phyloP scores from a whole-genome alignment of 1,140 invertebrate genomes.

The Micrasema minimum region DNA sequence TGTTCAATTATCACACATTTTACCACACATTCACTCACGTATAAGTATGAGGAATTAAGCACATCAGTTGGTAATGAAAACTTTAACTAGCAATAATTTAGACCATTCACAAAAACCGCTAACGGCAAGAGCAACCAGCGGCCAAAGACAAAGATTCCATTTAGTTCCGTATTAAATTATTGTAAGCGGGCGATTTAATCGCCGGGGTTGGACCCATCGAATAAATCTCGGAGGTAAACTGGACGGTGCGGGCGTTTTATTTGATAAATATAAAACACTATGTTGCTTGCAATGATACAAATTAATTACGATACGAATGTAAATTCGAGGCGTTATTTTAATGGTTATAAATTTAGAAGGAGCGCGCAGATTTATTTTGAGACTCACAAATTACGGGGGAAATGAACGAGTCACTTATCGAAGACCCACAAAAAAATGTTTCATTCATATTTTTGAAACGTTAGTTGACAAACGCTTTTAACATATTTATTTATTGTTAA shows the following conservation, averaged over 20 bases:
- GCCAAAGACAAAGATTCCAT: conserved; percentile 12
- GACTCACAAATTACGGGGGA: neutral
- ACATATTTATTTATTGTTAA: neutral
- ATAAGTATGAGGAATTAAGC: too few species aligned
- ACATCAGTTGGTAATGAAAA: conserved; percentile 14
- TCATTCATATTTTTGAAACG: neutral
- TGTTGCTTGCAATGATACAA: conserved; percentile 19
- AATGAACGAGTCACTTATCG: neutral
- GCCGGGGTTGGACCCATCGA: neutral
- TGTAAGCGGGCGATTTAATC: conserved; percentile 31
- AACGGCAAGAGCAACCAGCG: neutral
- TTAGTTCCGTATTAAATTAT: conserved; percentile 9
- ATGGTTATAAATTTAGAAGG: conserved; percentile 16
- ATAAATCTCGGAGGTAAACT: conserved; percentile 18
- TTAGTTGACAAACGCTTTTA: neutral
- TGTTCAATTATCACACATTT: too few species aligned
- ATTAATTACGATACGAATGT: conserved; percentile 30
- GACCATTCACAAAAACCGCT: too few species aligned
- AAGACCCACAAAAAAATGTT: neutral
- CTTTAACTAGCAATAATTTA: neutral
- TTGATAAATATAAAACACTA: conserved; percentile 5
- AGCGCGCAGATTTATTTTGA: neutral
- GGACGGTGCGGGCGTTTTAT: neutral
- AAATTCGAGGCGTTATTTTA: conserved; percentile 5
- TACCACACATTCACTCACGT: too few species aligned